These are phyloP conservation scores for Pangasius macronema DNA, from an alignment of 2,797 vertebrate species.

Conservation along the genomic window DNA sequence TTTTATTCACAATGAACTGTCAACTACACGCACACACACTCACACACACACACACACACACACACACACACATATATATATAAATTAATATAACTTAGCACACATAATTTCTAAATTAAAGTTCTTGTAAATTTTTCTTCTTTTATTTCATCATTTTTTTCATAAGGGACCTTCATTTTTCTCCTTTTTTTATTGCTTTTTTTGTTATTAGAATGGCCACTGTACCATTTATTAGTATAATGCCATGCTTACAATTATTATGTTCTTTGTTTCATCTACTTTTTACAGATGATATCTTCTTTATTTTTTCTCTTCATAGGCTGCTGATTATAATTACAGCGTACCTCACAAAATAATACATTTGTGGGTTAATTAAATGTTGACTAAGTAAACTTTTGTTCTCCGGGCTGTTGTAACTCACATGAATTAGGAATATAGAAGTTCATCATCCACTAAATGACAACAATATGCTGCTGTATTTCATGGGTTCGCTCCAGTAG, in stretches of 20 bases:
- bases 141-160: not conserved
- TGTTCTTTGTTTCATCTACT: not conserved
- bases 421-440: constrained; percentile 1
- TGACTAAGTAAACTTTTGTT: not conserved
- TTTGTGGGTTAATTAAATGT: not conserved
- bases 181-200: not conserved
- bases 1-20: not conserved
- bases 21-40: too few species aligned
- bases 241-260: not conserved
- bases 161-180: not conserved
- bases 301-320: not conserved
- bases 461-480: not conserved
- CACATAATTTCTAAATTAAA: not conserved
- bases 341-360: not conserved
- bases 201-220: not conserved
- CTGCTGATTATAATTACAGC: not conserved
- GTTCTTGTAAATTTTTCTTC: not conserved
- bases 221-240: not conserved
- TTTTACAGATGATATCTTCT: not conserved
- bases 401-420: not conserved
- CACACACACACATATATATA: too few species aligned
- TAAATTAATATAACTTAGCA: too few species aligned
- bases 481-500: constrained; percentile 23
- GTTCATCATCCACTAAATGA: not conserved
- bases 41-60: too few species aligned